Percentiles rank a stretch among this genome's conserved stretches.
phyloP scores from a whole-genome alignment of 2,797 vertebrate species.

The Sebastes iracundus region DNA sequence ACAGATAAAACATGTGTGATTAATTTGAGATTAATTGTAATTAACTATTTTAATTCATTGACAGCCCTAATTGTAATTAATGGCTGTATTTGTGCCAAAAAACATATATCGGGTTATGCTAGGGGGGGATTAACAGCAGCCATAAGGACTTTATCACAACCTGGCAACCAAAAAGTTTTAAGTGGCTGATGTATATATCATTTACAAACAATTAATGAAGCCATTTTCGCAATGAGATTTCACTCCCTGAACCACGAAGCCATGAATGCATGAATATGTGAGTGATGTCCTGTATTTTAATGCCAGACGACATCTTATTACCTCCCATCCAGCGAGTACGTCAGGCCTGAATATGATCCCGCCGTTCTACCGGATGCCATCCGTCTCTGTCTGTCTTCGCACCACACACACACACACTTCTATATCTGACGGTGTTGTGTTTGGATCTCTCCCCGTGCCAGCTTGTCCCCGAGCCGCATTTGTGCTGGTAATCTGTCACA shows the following conservation, averaged over 20 bases:
- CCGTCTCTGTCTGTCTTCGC: neutral
- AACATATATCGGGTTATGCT: neutral
- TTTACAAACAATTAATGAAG: neutral
- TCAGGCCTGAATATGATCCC: conserved; percentile 1
- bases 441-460: conserved; percentile 43
- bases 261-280: neutral
- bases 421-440: conserved; percentile 22
- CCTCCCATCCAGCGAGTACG: neutral
- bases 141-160: neutral
- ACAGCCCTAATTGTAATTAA: too few species aligned
- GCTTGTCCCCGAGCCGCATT: conserved; percentile 51
- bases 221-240: neutral
- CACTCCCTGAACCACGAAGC: neutral
- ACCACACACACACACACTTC: conserved; percentile 9
- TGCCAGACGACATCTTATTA: conserved; percentile 7
- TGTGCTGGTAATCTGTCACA: conserved; percentile 67
- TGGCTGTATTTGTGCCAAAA: neutral
- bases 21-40: too few species aligned
- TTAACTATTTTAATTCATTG: too few species aligned
- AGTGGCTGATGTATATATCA: neutral
- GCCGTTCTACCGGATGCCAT: neutral
- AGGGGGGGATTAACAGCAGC: neutral
- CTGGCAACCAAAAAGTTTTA: neutral
- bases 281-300: conserved; percentile 1
- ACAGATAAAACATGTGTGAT: too few species aligned